Base-by-base conservation (phyloP, 2,888 invertebrate genomes). In the Drosophila differens region DNA sequence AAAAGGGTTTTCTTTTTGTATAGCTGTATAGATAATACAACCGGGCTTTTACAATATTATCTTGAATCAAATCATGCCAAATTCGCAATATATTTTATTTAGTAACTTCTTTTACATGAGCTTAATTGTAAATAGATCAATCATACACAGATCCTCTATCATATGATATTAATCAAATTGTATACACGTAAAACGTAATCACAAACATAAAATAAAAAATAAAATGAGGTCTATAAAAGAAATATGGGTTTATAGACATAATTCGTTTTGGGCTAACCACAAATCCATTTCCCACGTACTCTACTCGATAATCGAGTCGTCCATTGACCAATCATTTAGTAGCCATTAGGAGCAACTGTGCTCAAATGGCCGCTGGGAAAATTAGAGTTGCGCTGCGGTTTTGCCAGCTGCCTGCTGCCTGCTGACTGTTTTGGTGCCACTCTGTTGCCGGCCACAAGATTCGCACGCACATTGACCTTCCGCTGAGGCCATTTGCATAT, bases 401-500 rank as follows among this genome's bases (percentile, higher is more conserved):
- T 47, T 25, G 59, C 35, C 55, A 32, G 63, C 71, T 58, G 69
- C 59, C 51, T 63, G 37, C 39, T 55, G 70, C 59, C 54, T 52
- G 41, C 58, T 61, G 52, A 64, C 73, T 80, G 71, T 78, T 77
- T 80, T 47, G 41, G 54, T 64, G 55, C 62, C 73, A 81, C 76
- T 80, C 76, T 79, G 81, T 76, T 53, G 76, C 69, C 65, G 65
- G 58, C 76, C 85, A 28, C 76, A 72, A 81, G 79, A 88, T 89
- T 90, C 81, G 81, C 85, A 91, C 88, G 83, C 88, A 89, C 81
- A 70, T 83, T 89, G 89, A 91, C 92, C 92, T 92, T 91, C 74
- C 58, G 58, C 68, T 74, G 67, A 28, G 81, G 70, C 76, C 82
- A 91, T 91, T 91, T 90, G 84, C 89, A 92, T 85, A 89, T 67